Percentiles rank a stretch among this genome's conserved stretches.
phyloP scores from a whole-genome alignment of 2,888 invertebrate species.

The Celastrina argiolus region DNA sequence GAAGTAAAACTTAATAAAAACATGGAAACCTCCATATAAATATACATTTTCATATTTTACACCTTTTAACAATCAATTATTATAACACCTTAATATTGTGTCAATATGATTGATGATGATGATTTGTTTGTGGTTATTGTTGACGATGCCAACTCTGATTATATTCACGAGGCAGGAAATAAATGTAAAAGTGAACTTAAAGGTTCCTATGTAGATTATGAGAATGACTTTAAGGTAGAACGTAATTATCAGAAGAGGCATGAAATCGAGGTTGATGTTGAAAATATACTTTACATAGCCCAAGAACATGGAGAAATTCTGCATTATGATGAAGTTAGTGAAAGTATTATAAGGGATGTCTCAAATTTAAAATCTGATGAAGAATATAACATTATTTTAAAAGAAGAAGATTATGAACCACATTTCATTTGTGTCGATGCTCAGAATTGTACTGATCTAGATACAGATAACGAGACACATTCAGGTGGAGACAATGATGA shows the following conservation, averaged over 20 bases:
- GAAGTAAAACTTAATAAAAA: no score
- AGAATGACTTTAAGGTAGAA: background rate
- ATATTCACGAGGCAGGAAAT: background rate
- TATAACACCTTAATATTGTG: background rate
- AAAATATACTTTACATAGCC: conserved; percentile 42
- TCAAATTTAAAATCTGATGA: conserved; percentile 26
- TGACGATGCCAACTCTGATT: conserved; percentile 33
- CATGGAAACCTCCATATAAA: no score
- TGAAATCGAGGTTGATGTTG: conserved; percentile 34
- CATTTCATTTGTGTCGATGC: background rate
- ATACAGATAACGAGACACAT: no score
- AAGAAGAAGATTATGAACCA: conserved; percentile 21
- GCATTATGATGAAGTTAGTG: conserved; percentile 32
- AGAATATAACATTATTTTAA: conserved; percentile 20
- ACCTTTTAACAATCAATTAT: background rate
- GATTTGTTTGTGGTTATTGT: conserved; percentile 47
- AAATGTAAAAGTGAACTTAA: background rate
- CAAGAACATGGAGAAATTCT: conserved; percentile 43
- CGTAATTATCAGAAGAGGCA: conserved; percentile 34
- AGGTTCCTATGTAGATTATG: background rate
- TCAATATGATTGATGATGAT: conserved; percentile 42
- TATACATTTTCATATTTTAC: no score
- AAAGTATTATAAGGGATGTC: background rate
- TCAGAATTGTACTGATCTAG: background rate
- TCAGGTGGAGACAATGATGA: background rate